Percentiles rank a stretch among this genome's conserved stretches.
These are phyloP conservation scores for Leucozona laternaria DNA, from an alignment of 2,888 invertebrate genomes.

Conservation along the genomic window DNA sequence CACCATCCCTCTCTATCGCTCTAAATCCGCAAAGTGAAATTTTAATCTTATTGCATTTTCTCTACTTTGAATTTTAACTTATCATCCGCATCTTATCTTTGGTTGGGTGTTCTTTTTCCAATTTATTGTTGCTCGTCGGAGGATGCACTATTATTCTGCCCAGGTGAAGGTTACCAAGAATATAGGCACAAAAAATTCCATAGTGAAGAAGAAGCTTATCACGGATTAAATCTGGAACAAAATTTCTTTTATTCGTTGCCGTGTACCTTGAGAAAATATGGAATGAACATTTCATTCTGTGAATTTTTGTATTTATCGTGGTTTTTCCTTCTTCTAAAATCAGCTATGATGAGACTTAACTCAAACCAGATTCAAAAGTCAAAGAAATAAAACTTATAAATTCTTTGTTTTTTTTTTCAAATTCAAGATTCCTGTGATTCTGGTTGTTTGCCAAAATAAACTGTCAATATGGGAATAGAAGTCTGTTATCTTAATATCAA, in stretches of 20 bases:
- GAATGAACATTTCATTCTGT: background rate
- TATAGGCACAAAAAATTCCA: background rate
- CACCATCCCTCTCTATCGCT: background rate
- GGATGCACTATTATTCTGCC: background rate
- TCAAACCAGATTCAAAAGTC: background rate
- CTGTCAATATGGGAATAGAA: background rate
- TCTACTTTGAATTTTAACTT: background rate
- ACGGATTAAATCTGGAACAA: background rate
- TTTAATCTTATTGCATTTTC: background rate
- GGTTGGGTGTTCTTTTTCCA: background rate
- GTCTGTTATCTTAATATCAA: background rate
- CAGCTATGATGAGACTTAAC: background rate
- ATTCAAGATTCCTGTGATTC: background rate
- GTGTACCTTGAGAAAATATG: background rate
- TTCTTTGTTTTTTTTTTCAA: no score
- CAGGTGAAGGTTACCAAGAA: background rate
- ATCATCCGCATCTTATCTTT: background rate
- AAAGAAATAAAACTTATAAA: background rate
- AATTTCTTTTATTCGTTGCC: background rate
- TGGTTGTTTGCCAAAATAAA: background rate
- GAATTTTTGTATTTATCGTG: background rate
- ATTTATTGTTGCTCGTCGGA: background rate
- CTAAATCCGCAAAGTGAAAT: background rate
- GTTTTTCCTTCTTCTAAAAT: background rate
- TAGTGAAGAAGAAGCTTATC: conserved; percentile 12